A percentile compares a stretch with the other conserved stretches of the same genome.
phyloP scores from a whole-genome alignment of 2,113 vertebrate species.

The Corythoichthys haematopterus region DNA sequence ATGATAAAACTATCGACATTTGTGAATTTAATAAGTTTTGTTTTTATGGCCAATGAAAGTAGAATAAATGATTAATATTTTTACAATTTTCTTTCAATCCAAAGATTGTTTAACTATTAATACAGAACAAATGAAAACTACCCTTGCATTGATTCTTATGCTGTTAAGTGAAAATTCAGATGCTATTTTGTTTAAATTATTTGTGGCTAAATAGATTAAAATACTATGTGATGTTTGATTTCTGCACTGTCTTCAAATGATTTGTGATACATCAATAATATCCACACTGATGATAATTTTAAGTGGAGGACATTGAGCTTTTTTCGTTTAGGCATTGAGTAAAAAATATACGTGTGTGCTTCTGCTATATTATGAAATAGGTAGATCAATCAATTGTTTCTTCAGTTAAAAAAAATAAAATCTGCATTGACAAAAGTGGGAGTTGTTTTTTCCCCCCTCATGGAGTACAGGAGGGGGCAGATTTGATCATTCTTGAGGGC shows the following conservation, averaged over 20 bases:
- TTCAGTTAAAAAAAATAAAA: constrained; percentile 48
- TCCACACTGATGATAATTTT: neutral
- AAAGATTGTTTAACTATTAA: neutral
- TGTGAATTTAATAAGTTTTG: neutral
- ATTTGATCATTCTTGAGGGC: constrained; percentile 60
- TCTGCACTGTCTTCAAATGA: constrained; percentile 19
- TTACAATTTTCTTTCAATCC: neutral
- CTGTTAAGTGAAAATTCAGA: neutral
- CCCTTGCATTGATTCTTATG: neutral
- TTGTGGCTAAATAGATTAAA: constrained; percentile 20
- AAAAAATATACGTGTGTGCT: neutral
- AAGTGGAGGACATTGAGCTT: neutral
- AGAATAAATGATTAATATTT: too few relatives aligned
- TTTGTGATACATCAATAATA: constrained; percentile 2
- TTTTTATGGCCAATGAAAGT: too few relatives aligned
- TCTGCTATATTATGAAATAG: too few relatives aligned
- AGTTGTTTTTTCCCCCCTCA: neutral
- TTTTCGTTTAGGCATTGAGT: neutral
- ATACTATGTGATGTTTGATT: neutral
- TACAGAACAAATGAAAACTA: neutral
- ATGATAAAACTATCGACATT: neutral
- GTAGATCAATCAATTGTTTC: too few relatives aligned
- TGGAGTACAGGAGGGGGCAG: neutral
- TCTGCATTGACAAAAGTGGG: constrained; percentile 50
- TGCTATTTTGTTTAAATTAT: neutral